phyloP scores from a whole-genome alignment of 2,113 vertebrate genomes.

The Asarcornis scutulata region DNA sequence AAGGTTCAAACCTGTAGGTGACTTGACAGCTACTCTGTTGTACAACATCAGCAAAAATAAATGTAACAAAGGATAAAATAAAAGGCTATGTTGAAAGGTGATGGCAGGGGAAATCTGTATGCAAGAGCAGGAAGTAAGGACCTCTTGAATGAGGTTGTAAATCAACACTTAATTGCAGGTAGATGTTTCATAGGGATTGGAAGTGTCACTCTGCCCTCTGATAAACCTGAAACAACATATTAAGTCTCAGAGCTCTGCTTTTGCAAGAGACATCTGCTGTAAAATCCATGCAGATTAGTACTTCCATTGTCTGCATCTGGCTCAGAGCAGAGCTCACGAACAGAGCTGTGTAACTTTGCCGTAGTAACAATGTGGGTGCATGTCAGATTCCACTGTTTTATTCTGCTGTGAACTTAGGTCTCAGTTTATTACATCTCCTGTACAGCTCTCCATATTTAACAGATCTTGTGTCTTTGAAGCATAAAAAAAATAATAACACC shows the following conservation, averaged over 20 bases:
- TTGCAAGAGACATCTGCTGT: neutral
- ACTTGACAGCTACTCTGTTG: neutral
- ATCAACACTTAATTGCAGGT: neutral
- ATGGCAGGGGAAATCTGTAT: neutral
- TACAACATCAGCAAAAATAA: neutral
- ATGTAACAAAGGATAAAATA: neutral
- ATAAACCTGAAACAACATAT: neutral
- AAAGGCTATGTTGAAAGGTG: neutral
- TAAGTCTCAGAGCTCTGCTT: neutral
- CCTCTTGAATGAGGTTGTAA: neutral
- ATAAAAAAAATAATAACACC: neutral
- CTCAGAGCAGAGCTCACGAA: neutral
- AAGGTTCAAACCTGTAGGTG: neutral
- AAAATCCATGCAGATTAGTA: neutral
- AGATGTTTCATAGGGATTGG: neutral
- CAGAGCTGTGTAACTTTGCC: neutral
- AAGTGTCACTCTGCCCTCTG: neutral
- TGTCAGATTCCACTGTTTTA: neutral
- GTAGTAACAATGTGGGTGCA: rapidly evolving
- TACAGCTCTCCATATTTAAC: neutral
- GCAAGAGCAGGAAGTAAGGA: neutral
- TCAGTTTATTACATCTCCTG: neutral
- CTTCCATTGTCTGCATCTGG: neutral
- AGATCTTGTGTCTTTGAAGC: neutral
- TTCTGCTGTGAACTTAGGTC: neutral